Evolutionary conservation across 1,140 invertebrate genomes (phyloP).

Genomic region (Achroia grisella): DNA sequence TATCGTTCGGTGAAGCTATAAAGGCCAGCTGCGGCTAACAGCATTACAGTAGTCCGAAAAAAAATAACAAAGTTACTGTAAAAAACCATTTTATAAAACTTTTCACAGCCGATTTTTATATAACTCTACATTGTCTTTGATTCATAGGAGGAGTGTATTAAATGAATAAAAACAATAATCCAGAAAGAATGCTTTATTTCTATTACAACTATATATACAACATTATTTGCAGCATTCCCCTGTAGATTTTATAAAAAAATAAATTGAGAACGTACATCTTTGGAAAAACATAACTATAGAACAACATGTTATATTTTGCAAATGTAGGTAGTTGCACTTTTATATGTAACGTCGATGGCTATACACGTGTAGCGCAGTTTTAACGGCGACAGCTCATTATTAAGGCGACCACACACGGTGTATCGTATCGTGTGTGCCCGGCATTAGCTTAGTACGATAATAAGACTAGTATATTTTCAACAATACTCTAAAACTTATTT

Average conservation of each 20-base stretch:
- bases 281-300: conserved; percentile 20
- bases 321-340: background rate
- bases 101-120: too few species aligned
- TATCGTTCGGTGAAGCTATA: too few species aligned
- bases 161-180: conserved; percentile 13
- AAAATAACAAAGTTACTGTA: too few species aligned
- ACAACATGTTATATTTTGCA: conserved; percentile 6
- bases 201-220: conserved; percentile 29
- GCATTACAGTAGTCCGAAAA: too few species aligned
- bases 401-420: background rate
- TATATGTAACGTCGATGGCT: too few species aligned
- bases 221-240: conserved; percentile 18
- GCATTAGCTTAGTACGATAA: background rate
- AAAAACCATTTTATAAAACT: too few species aligned
- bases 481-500: too few species aligned
- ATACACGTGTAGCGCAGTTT: too few species aligned
- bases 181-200: conserved; percentile 35
- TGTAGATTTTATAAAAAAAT: conserved; percentile 30
- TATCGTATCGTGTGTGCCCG: background rate
- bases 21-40: too few species aligned
- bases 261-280: conserved; percentile 33
- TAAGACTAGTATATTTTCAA: background rate
- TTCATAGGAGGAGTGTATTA: too few species aligned
- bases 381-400: background rate
- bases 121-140: too few species aligned